Base-by-base conservation (phyloP, 2,797 vertebrate species). In the Odontamblyopus lacepedii region DNA sequence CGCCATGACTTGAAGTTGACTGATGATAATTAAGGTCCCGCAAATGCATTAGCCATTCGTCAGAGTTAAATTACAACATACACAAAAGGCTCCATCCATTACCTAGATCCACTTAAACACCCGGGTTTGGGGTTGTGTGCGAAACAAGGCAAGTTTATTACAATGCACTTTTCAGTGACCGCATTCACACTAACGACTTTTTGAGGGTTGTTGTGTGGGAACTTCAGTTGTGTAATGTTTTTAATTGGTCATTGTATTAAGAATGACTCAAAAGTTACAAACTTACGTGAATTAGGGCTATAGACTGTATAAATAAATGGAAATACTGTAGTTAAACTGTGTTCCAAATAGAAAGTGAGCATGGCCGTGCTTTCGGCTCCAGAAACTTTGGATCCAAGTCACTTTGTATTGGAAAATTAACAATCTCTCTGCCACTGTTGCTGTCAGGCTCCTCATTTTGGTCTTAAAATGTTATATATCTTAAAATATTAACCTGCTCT, bases 21-120 rank as follows among this genome's bases (percentile, higher is more conserved):
- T 75, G 53, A 81, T 78, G 76, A 73, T 81, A 75, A 78, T 62
- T 69, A 69, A 69, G 56, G 19, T 74, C 48, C 35, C 30, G 38
- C 38, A 38, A 69, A 67, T 67, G 71, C 56, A 62, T 44, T 66
- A 67, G 69, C 65, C 62, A 80, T 77, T 59, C 69, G 61, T 41
- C 73, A 69, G 48, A 53, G 67, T 72, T 57, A 69, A 72, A 72
- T 72, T 63, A 62, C 62, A 56, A 48, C 67, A 74, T 65, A 72
- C 57, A 60, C 56, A 73, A 74, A 66, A 72, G 41, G 70, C 50
- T 57, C 32, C 65, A 77, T 74, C 70, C 35, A 77, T 74, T 61
- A 74, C 67, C 64, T 64, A 50, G 64, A 77, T 60, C 65, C 26
- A 63, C 62, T 73, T 65, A 69, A 18, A 19, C 27, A 12, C 32